Conservation (phyloP, 1,140 invertebrate species). For the Brachionus calyciflorus region DNA sequence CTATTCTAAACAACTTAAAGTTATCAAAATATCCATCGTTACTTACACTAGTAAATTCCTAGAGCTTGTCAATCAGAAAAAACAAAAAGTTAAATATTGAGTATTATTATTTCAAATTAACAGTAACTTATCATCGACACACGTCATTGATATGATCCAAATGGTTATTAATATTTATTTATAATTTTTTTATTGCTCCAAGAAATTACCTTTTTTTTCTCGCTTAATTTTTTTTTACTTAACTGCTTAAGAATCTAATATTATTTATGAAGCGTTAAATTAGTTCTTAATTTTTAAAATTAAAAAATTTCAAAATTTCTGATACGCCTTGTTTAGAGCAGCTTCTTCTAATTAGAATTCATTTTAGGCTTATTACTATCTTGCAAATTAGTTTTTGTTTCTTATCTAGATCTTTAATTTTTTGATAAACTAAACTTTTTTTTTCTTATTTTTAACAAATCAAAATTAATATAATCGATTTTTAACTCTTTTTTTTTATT, state of each 20-base stretch:
- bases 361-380: too few species aligned
- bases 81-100: neutral
- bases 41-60: too few species aligned
- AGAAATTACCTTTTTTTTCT: neutral
- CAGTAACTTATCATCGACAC: slow-evolving; percentile 33
- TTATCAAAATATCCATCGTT: slow-evolving; percentile 5
- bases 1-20: slow-evolving; percentile 34
- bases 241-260: slow-evolving; percentile 8
- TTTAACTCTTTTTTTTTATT: too few species aligned
- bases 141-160: slow-evolving; percentile 43
- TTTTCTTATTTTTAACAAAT: neutral
- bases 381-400: too few species aligned
- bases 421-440: slow-evolving; percentile 2
- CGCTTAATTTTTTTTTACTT: neutral
- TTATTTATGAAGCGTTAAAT: slow-evolving; percentile 38
- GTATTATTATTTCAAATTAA: slow-evolving; percentile 5
- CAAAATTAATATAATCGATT: too few species aligned
- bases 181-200: too few species aligned
- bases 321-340: neutral
- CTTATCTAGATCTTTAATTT: neutral
- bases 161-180: too few species aligned
- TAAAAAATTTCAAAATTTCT: neutral
- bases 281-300: neutral
- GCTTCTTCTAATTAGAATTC: too few species aligned
- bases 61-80: slow-evolving; percentile 41